phyloP scores from a whole-genome alignment of 2,797 vertebrate genomes.

The Malacoctenus gilli region DNA sequence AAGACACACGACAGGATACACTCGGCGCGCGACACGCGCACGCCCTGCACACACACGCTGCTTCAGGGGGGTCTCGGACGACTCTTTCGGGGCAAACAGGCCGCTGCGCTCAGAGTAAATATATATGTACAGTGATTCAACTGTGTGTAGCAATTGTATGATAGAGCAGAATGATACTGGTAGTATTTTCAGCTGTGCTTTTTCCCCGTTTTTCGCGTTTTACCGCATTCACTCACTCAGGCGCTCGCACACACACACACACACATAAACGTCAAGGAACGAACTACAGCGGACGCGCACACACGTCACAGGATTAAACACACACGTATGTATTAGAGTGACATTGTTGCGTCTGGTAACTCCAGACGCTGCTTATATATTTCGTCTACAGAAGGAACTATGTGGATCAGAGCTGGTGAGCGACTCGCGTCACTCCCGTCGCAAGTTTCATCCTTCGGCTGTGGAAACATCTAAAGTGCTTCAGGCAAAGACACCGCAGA shows the following conservation, averaged over 20 bases:
- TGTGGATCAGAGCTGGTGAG: conserved; percentile 21
- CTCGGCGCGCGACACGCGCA: conserved; percentile 35
- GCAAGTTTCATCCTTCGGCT: conserved; percentile 25
- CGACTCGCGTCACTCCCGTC: conserved; percentile 24
- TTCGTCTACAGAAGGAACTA: conserved; percentile 37
- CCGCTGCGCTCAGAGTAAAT: conserved; percentile 42
- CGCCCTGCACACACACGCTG: not conserved
- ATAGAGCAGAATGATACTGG: conserved; percentile 60
- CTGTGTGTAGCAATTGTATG: conserved; percentile 48
- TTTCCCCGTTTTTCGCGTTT: conserved; percentile 30
- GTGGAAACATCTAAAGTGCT: conserved; percentile 47
- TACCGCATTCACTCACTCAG: conserved; percentile 16
- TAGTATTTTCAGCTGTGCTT: conserved; percentile 58
- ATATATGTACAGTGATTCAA: conserved; percentile 46
- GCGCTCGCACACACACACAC: conserved; percentile 27
- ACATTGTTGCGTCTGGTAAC: conserved; percentile 37
- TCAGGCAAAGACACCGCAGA: conserved; percentile 30
- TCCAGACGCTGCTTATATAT: conserved; percentile 39
- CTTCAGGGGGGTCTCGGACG: conserved; percentile 13
- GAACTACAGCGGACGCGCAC: no score
- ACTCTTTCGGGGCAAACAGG: conserved; percentile 28
- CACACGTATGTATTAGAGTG: conserved; percentile 39
- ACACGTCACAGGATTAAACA: conserved; percentile 37
- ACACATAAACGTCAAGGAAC: no score
- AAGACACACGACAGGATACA: conserved; percentile 49